phyloP scores from a whole-genome alignment of 2,797 vertebrate genomes.

The Cygnus olor region DNA sequence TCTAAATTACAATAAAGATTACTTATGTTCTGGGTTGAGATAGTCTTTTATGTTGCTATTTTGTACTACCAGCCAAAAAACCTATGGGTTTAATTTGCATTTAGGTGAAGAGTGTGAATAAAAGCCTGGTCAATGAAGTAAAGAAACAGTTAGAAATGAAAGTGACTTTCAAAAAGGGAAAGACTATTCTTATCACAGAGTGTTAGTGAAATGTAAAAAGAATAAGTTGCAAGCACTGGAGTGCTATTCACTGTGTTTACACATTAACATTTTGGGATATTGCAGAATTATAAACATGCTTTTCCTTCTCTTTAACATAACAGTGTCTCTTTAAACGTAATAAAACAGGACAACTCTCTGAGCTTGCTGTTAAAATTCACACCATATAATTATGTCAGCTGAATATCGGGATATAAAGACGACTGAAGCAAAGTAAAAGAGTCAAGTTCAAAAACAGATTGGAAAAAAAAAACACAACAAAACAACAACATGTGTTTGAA shows the following conservation, averaged over 20 bases:
- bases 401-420: conserved; percentile 14
- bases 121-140: conserved; percentile 3
- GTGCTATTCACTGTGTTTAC: not conserved
- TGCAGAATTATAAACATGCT: not conserved
- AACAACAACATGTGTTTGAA: not conserved
- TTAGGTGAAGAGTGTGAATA: conserved; percentile 22
- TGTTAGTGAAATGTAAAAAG: conserved; percentile 1
- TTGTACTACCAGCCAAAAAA: not conserved
- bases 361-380: not conserved
- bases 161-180: not conserved
- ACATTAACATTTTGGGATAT: not conserved
- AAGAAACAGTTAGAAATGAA: conserved; percentile 7
- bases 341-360: not conserved
- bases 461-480: not conserved
- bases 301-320: conserved; percentile 15
- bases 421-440: not conserved
- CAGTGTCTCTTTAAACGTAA: not conserved
- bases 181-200: conserved; percentile 11
- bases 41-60: not conserved
- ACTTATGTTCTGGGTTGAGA: not conserved
- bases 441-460: not conserved
- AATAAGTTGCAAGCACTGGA: not conserved
- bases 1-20: not conserved
- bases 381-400: conserved; percentile 8
- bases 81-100: conserved; percentile 31